Percentiles rank a stretch among this genome's conserved stretches.
phyloP scores from a whole-genome alignment of 2,888 invertebrate species.

The Frankliniella intonsa region DNA sequence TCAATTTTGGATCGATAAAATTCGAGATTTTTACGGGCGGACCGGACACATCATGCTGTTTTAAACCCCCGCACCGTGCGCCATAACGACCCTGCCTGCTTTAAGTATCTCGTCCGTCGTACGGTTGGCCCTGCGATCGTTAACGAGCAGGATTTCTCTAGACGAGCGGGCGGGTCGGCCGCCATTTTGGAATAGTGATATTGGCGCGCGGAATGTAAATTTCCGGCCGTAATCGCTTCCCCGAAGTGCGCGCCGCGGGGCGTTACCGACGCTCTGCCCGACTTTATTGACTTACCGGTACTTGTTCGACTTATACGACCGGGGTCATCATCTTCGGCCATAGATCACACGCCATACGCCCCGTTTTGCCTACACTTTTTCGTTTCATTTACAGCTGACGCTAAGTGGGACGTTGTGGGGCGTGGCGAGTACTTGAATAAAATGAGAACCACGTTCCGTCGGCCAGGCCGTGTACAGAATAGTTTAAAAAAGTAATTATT shows the following conservation, averaged over 20 bases:
- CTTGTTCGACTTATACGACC: neutral
- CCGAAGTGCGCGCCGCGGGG: neutral
- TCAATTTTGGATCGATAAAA: slow-evolving; percentile 23
- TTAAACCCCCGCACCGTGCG: neutral
- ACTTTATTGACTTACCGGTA: neutral
- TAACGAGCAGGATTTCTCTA: neutral
- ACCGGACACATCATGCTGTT: neutral
- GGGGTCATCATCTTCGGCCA: neutral
- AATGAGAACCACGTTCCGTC: no score
- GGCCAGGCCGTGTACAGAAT: no score
- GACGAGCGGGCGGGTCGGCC: neutral
- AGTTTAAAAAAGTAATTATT: no score
- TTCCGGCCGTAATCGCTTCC: neutral
- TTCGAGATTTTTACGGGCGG: slow-evolving; percentile 14
- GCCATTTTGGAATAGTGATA: slow-evolving; percentile 25
- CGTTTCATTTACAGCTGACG: no score
- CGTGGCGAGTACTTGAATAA: no score
- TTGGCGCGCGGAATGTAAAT: neutral
- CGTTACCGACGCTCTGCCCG: neutral
- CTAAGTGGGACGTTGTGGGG: no score
- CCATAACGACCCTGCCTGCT: neutral
- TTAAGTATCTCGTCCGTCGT: slow-evolving; percentile 8
- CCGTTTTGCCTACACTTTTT: no score
- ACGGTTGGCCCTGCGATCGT: slow-evolving; percentile 9
- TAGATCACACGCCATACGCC: neutral